Evolutionary conservation across 2,797 vertebrate genomes (phyloP).

Genomic region (Etheostoma nigrum): DNA sequence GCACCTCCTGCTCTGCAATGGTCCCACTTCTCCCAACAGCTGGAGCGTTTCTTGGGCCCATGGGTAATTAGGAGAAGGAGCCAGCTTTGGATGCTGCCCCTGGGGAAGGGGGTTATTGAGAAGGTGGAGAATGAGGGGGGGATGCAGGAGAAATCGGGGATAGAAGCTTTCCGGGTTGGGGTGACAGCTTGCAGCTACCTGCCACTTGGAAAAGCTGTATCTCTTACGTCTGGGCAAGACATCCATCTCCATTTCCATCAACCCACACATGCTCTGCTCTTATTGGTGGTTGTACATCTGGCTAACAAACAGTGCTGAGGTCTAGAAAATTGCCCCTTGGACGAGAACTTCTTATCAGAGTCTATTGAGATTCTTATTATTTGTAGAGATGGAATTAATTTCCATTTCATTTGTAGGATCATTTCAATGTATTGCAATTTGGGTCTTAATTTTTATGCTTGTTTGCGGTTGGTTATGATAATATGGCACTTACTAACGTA

Average conservation of each 20-base stretch:
- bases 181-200: constrained; percentile 60
- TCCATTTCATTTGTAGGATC: constrained; percentile 38
- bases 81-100: constrained; percentile 68
- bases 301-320: constrained; percentile 71
- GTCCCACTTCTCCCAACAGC: constrained; percentile 81
- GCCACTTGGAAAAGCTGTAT: constrained; percentile 53
- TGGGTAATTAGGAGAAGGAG: constrained; percentile 84
- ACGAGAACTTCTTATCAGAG: constrained; percentile 18
- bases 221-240: constrained; percentile 47
- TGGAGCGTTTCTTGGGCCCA: constrained; percentile 78
- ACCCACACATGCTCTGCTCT: constrained; percentile 38
- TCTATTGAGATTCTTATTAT: constrained; percentile 55
- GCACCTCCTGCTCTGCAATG: constrained; percentile 64
- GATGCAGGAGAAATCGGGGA: constrained; percentile 37
- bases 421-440: constrained; percentile 18
- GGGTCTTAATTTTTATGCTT: constrained; percentile 11
- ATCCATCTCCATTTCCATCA: constrained; percentile 68
- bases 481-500: neutral
- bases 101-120: constrained; percentile 68
- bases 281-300: constrained; percentile 48
- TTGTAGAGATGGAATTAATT: constrained; percentile 48
- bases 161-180: constrained; percentile 12
- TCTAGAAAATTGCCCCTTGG: constrained; percentile 62
- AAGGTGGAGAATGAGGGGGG: constrained; percentile 50
- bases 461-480: neutral